phyloP scores from a whole-genome alignment of 2,888 invertebrate genomes.

The Exocentrus adspersus region DNA sequence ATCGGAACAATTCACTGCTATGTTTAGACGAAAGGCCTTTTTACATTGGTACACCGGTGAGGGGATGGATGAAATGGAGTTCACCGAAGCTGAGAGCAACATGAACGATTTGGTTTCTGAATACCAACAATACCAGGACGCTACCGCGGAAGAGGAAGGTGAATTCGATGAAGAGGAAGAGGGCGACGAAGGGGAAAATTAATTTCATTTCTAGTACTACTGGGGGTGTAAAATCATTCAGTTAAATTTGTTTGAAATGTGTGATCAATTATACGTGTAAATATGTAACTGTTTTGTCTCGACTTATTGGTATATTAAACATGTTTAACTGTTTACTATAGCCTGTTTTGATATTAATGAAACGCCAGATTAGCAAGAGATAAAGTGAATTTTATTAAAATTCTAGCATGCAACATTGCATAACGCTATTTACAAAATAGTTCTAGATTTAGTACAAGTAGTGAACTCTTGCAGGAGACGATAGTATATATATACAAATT shows the following conservation, averaged over 20 bases:
- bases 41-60: conserved; percentile 98
- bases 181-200: conserved; percentile 72
- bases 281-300: background rate
- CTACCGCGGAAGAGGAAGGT: conserved; percentile 83
- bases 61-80: conserved; percentile 97
- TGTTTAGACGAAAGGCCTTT: conserved; percentile 94
- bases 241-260: conserved; percentile 39
- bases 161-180: conserved; percentile 83
- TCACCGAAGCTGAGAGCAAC: conserved; percentile 94
- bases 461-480: conserved; percentile 54
- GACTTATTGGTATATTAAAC: conserved; percentile 24
- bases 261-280: background rate
- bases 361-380: conserved; percentile 49
- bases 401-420: conserved; percentile 59
- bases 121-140: conserved; percentile 95
- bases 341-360: background rate
- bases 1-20: conserved; percentile 91
- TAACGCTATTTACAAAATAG: conserved; percentile 60
- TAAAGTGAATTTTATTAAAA: conserved; percentile 61
- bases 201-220: conserved; percentile 31
- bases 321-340: conserved; percentile 19
- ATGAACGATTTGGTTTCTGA: conserved; percentile 94
- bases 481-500: conserved; percentile 55
- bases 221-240: conserved; percentile 46
- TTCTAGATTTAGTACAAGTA: conserved; percentile 54